Evolutionary conservation across 2,888 invertebrate genomes (phyloP).

Genomic region (Drosophila neutralis): DNA sequence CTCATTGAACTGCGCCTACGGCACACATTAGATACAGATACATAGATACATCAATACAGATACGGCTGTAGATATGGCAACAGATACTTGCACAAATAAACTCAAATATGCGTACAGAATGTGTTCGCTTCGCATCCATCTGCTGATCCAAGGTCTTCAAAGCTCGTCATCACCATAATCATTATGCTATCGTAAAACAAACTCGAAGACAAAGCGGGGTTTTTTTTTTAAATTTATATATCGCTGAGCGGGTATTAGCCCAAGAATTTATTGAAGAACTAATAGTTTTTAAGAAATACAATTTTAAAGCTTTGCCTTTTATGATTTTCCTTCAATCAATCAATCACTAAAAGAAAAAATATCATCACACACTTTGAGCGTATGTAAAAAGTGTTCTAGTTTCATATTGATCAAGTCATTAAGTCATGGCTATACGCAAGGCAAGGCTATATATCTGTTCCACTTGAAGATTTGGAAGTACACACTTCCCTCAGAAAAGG

Average conservation of each 20-base stretch:
- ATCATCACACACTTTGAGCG: not conserved
- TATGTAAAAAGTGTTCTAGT: constrained; percentile 39
- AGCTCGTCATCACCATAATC: constrained; percentile 20
- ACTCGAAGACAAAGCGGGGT: constrained; percentile 31
- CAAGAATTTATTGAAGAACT: constrained; percentile 7
- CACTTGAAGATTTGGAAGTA: constrained; percentile 2
- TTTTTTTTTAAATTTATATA: constrained; percentile 23
- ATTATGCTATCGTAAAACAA: constrained; percentile 24
- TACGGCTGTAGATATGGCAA: constrained; percentile 3
- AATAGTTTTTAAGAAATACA: not conserved
- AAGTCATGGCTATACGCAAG: constrained; percentile 13
- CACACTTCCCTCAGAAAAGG: not conserved
- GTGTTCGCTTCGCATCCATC: constrained; percentile 15
- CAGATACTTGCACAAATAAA: constrained; percentile 15
- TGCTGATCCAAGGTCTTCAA: constrained; percentile 41
- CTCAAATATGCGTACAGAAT: constrained; percentile 31
- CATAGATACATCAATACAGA: constrained; percentile 4
- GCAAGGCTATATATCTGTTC: constrained; percentile 19
- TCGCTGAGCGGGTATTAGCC: constrained; percentile 15
- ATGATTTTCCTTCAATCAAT: constrained; percentile 2
- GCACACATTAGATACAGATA: constrained; percentile 25
- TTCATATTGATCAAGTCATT: constrained; percentile 21
- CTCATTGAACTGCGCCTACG: constrained; percentile 74
- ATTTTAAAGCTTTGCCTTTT: not conserved
- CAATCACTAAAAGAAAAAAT: not conserved